Conservation (phyloP, 2,888 invertebrate genomes). For the Zygothrica quintamaculata region DNA sequence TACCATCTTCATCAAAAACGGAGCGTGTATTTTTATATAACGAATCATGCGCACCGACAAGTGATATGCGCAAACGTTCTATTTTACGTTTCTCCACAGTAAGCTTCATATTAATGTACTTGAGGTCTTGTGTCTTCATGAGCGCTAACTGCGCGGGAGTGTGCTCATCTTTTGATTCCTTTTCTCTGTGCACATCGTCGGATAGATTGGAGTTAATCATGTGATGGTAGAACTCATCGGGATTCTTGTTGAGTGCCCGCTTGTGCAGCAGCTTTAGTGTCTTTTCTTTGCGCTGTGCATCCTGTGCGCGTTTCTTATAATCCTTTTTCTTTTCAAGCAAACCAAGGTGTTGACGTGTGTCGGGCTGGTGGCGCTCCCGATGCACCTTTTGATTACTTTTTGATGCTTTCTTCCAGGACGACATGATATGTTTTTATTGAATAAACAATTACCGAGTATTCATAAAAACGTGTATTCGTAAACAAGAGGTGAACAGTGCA, state of each 20-base stretch:
- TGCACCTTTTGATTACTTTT: constrained; percentile 94
- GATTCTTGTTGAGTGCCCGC: constrained; percentile 95
- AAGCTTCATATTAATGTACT: constrained; percentile 94
- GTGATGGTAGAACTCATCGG: constrained; percentile 99
- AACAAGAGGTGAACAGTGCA: neutral
- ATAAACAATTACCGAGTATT: constrained; percentile 13
- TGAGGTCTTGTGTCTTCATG: constrained; percentile 96
- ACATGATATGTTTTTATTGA: constrained; percentile 87
- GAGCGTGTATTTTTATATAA: constrained; percentile 90
- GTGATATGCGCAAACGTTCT: constrained; percentile 88
- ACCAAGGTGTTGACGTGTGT: constrained; percentile 90
- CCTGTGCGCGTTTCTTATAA: constrained; percentile 90
- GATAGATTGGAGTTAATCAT: constrained; percentile 95
- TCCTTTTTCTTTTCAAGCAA: constrained; percentile 95
- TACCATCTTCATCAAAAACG: constrained; percentile 90
- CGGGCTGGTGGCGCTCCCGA: constrained; percentile 93
- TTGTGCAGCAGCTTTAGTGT: constrained; percentile 92
- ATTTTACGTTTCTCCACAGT: constrained; percentile 92
- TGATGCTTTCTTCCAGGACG: constrained; percentile 94
- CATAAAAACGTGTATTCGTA: constrained; percentile 23
- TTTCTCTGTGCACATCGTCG: constrained; percentile 88
- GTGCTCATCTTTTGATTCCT: constrained; percentile 90
- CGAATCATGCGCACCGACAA: constrained; percentile 93
- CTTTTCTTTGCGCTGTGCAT: constrained; percentile 92
- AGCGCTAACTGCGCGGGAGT: constrained; percentile 93